Conservation (phyloP, 2,113 vertebrate species). For the Thalassoma bifasciatum region DNA sequence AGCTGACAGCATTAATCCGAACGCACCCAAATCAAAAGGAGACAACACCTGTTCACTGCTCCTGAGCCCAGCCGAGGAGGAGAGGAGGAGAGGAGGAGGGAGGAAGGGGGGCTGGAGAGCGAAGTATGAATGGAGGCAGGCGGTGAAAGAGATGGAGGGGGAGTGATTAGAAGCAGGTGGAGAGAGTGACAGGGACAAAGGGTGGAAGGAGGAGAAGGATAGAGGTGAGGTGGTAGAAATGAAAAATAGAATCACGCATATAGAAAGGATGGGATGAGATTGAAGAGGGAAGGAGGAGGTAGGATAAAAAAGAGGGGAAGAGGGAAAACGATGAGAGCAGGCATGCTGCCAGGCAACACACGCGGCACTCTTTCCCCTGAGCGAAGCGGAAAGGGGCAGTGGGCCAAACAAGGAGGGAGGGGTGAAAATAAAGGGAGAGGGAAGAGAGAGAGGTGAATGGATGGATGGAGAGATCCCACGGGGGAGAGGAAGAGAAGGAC, state of each 20-base stretch:
- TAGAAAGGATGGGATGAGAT: conserved; percentile 76
- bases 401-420: conserved; percentile 66
- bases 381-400: conserved; percentile 67
- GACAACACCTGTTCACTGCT: conserved; percentile 99
- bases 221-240: conserved; percentile 8
- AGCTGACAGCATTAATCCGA: conserved; percentile 99
- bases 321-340: conserved; percentile 42
- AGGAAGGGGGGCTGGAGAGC: conserved; percentile 65
- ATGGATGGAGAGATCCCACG: conserved; percentile 51
- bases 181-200: conserved; percentile 55
- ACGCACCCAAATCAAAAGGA: conserved; percentile 99
- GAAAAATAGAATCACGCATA: conserved; percentile 1
- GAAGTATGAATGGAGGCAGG: conserved; percentile 59
- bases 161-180: conserved; percentile 67
- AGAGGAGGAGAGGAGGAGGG: conserved; percentile 81
- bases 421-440: conserved; percentile 35
- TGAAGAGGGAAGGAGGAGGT: conserved; percentile 19
- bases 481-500: conserved; percentile 23
- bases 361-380: conserved; percentile 52
- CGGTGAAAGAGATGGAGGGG: conserved; percentile 61
- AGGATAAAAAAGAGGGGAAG: conserved; percentile 1
- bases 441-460: conserved; percentile 50
- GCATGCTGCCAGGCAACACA: conserved; percentile 64
- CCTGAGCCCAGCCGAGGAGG: conserved; percentile 86
- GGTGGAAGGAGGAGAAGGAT: conserved; percentile 20